Evolutionary conservation across 2,888 invertebrate genomes (phyloP).

Genomic region (Apocheima hispidaria): DNA sequence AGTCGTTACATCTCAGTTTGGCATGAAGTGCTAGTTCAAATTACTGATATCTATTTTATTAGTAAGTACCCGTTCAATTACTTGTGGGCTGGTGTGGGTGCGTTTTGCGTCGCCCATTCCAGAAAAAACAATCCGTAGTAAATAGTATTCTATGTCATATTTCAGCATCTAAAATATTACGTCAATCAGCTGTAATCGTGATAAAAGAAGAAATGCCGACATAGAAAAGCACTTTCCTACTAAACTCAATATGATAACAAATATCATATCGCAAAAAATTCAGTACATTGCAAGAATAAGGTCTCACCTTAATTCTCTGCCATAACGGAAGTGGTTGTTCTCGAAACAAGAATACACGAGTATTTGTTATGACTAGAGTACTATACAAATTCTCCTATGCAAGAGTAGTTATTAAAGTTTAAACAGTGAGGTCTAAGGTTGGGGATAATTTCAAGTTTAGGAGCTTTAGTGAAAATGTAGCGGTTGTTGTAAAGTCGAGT

Average conservation of each 20-base stretch:
- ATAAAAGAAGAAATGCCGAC: not conserved
- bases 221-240: no score
- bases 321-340: constrained; percentile 10
- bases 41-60: no score
- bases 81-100: no score
- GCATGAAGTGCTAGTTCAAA: no score
- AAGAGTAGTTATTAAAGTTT: constrained; percentile 1
- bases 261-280: no score
- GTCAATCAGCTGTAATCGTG: not conserved
- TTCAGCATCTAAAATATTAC: no score
- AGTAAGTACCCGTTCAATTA: no score
- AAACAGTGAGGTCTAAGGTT: not conserved
- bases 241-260: no score
- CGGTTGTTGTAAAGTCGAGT: not conserved
- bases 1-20: no score
- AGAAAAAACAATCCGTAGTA: no score
- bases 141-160: no score
- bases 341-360: constrained; percentile 20
- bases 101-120: no score
- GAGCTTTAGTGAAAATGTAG: not conserved
- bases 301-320: not conserved
- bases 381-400: constrained; percentile 1
- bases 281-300: not conserved
- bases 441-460: not conserved
- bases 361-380: constrained; percentile 27